Percentiles rank a stretch among this genome's conserved stretches.
Evolutionary conservation across 1,140 invertebrate species (phyloP).

Genomic region (Drosophila prosaltans): DNA sequence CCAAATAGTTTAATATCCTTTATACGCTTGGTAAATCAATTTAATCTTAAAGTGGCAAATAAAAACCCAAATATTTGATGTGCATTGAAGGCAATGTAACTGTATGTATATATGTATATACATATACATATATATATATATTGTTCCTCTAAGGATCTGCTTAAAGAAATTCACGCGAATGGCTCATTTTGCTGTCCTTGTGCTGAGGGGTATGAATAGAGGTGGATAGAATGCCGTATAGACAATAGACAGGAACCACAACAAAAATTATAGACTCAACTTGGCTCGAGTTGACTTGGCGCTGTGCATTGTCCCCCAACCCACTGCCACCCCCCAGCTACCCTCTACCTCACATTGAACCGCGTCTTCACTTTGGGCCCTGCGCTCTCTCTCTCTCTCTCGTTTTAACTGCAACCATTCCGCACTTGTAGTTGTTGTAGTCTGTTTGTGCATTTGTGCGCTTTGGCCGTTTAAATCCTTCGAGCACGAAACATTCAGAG

Average conservation of each 20-base stretch:
- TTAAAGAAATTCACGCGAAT: conserved; percentile 66
- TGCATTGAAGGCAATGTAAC: background rate
- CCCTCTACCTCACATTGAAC: background rate
- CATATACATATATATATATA: background rate
- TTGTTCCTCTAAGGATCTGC: conserved; percentile 40
- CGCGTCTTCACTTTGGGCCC: background rate
- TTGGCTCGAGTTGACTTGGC: conserved; percentile 60
- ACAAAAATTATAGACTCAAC: conserved; percentile 79
- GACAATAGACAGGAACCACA: conserved; percentile 81
- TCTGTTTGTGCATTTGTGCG: conserved; percentile 44
- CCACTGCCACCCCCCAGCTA: too few species aligned
- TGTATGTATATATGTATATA: background rate
- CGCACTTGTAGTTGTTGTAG: conserved; percentile 5
- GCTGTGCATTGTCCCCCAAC: conserved; percentile 39
- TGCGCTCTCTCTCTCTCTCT: background rate
- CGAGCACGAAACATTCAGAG: conserved; percentile 47
- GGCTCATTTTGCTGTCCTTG: conserved; percentile 50
- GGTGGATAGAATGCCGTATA: conserved; percentile 47
- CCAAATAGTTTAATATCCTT: too few species aligned
- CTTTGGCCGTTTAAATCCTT: conserved; percentile 70
- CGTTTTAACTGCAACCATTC: conserved; percentile 23
- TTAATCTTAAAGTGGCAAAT: background rate
- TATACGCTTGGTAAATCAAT: background rate
- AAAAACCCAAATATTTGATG: background rate
- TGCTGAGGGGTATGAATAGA: conserved; percentile 11